Evolutionary conservation across 2,113 vertebrate species (phyloP).

Genomic region (Cardinalis cardinalis): DNA sequence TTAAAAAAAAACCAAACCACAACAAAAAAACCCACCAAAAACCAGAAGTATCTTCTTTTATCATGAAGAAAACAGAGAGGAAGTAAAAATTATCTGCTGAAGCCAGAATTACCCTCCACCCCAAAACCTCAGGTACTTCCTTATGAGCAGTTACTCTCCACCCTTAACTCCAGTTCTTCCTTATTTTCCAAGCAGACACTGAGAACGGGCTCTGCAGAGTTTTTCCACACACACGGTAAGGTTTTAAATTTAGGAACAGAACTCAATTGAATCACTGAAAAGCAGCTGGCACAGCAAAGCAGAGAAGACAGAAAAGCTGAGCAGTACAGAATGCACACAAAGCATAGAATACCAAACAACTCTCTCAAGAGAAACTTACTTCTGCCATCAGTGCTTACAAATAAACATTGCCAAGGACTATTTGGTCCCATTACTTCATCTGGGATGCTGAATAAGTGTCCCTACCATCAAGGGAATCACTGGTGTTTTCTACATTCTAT

Average conservation of each 20-base stretch:
- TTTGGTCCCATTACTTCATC: not conserved
- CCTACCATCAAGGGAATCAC: not conserved
- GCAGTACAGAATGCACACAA: not conserved
- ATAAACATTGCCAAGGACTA: not conserved
- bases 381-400: not conserved
- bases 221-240: rapidly evolving
- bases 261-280: not conserved
- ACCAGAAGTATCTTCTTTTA: not conserved
- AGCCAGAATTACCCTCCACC: not conserved
- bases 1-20: not conserved
- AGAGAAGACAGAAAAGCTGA: not conserved
- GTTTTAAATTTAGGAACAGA: not conserved
- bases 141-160: not conserved
- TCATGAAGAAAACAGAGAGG: not conserved
- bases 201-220: not conserved
- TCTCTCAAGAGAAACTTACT: not conserved
- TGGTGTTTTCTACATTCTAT: not conserved
- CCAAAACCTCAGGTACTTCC: not conserved
- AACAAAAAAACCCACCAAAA: not conserved
- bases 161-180: not conserved
- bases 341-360: not conserved
- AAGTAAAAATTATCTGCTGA: not conserved
- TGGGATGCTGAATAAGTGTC: not conserved
- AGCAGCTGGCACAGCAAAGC: not conserved
- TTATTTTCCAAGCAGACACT: not conserved